Evolutionary conservation across 2,888 invertebrate genomes (phyloP), one percentile per base, ranked within the genome.

Genomic region (Amblyjoppa proteus): DNA sequence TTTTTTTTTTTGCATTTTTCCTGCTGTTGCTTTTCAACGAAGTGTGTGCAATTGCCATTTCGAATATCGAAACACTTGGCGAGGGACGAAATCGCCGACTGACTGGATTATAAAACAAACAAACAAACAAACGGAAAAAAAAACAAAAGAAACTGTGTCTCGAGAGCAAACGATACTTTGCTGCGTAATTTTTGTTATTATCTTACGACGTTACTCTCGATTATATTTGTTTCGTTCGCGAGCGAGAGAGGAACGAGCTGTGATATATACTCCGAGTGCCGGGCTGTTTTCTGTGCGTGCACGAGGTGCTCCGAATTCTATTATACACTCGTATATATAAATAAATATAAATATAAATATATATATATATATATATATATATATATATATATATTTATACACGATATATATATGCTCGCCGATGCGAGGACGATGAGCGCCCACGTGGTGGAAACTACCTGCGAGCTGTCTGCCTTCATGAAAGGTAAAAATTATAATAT

Each of bases 381-480:
- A 69, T 3, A 51, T n/a, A 25, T 38, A 5, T 34, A 45, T 61
- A 74, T 58, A 41, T 28, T 53, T 68, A 53, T 68, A 31, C 45
- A 58, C 20, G 58, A 20, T 64, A 31, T 38, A 51, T 51, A 51
- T 61, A 85, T 82, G 85, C 82, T 85, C 49, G 82, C 75, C 81
- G 84, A 87, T 87, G 87, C 84, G 58, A 82, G 76, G 79, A 90
- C 88, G 61, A 93, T 93, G 93, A 90, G 88, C 89, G 85, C 88
- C 88, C 93, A 91, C 92, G 92, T 92, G 90, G 90, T 93, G 88
- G 92, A 92, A 85, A 87, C 90, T 64, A 91, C 90, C 75, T 89
- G 89, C 85, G 92, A 92, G 80, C 89, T 93, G 41, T 90, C 93
- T 70, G 90, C 89, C 81, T 91, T 92, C 58, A 92, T 92, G 86